These are phyloP conservation scores for Struthio camelus DNA, from an alignment of 2,113 vertebrate genomes.

Conservation along the genomic window DNA sequence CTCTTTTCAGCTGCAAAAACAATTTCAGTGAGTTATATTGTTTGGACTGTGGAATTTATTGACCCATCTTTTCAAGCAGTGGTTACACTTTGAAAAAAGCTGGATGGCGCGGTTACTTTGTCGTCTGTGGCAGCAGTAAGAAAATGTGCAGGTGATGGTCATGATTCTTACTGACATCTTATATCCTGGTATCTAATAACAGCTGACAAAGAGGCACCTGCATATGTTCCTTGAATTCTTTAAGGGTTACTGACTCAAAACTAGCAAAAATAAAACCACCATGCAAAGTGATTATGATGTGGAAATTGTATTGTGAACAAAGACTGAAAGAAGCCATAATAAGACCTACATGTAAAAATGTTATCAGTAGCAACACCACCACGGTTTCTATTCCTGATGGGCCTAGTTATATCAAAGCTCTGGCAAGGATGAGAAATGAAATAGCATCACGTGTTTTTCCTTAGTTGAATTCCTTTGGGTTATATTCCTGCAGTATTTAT, in stretches of 20 bases:
- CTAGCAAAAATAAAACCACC: neutral
- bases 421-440: conserved; percentile 50
- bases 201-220: conserved; percentile 39
- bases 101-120: conserved; percentile 41
- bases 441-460: conserved; percentile 36
- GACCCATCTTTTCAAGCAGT: conserved; percentile 36
- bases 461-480: conserved; percentile 44
- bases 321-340: neutral
- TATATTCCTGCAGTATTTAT: conserved; percentile 60
- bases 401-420: conserved; percentile 23
- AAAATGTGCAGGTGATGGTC: conserved; percentile 20
- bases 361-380: neutral
- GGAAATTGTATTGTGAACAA: neutral
- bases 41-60: conserved; percentile 60
- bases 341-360: neutral
- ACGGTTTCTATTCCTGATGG: neutral
- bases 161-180: conserved; percentile 61
- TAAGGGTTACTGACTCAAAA: neutral
- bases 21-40: conserved; percentile 56
- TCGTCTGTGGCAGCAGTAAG: conserved; percentile 31
- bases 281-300: neutral
- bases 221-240: conserved; percentile 3
- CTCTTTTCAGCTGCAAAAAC: conserved; percentile 46
- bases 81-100: neutral
- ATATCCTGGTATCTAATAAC: conserved; percentile 57